phyloP scores from a whole-genome alignment of 1,140 invertebrate genomes.

The Zaprionus vittiger region DNA sequence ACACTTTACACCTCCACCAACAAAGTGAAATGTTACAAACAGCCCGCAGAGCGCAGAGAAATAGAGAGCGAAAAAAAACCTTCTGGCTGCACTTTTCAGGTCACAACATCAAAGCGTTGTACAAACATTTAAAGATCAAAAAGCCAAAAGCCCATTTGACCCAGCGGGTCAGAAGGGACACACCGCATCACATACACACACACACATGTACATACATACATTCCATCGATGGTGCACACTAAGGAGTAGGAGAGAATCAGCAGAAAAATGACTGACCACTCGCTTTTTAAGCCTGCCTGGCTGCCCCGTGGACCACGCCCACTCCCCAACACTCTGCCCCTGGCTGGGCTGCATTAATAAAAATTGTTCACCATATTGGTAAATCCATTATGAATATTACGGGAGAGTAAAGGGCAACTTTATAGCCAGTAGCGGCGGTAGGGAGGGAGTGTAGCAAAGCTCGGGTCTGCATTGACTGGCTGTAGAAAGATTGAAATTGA shows the following conservation, averaged over 20 bases:
- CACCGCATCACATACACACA: constrained; percentile 24
- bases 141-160: constrained; percentile 75
- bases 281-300: constrained; percentile 24
- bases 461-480: constrained; percentile 8
- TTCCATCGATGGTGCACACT: constrained; percentile 3
- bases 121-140: constrained; percentile 82
- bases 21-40: constrained; percentile 7
- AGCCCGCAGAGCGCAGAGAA: background rate
- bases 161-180: constrained; percentile 50
- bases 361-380: constrained; percentile 83
- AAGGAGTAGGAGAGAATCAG: constrained; percentile 6
- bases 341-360: constrained; percentile 74
- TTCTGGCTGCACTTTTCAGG: constrained; percentile 48
- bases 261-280: constrained; percentile 48
- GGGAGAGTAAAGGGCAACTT: constrained; percentile 63
- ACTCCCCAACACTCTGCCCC: background rate
- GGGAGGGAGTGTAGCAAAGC: constrained; percentile 17
- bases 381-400: constrained; percentile 84
- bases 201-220: constrained; percentile 16
- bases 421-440: constrained; percentile 21
- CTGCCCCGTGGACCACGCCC: background rate
- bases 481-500: constrained; percentile 78
- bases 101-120: constrained; percentile 73
- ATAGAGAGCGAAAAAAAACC: constrained; percentile 13
- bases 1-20: background rate